Conservation (phyloP, 2,113 vertebrate genomes). For the Hydrolagus affinis region DNA sequence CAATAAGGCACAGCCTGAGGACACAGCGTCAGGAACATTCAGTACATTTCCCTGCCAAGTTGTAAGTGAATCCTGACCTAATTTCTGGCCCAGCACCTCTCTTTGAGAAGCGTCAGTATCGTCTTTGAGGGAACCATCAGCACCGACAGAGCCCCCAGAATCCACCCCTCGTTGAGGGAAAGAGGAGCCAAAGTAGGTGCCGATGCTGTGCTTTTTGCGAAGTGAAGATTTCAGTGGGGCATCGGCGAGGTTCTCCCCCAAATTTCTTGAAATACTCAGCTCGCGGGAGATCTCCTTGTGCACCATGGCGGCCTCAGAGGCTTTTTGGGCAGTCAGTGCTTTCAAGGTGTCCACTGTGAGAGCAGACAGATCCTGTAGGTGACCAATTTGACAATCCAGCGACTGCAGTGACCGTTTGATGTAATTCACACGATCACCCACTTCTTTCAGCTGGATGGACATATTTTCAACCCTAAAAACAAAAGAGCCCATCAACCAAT, state of each 20-base stretch:
- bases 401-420: constrained; percentile 93
- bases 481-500: constrained; percentile 2
- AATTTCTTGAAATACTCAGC: constrained; percentile 88
- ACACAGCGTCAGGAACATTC: constrained; percentile 71
- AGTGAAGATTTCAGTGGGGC: constrained; percentile 70
- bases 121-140: constrained; percentile 48
- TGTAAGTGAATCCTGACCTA: constrained; percentile 50
- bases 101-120: constrained; percentile 51
- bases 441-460: constrained; percentile 93
- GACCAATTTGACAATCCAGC: constrained; percentile 93
- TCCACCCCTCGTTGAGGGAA: constrained; percentile 66
- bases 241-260: constrained; percentile 78
- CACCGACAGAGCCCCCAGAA: constrained; percentile 74
- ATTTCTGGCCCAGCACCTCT: constrained; percentile 49
- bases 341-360: constrained; percentile 97
- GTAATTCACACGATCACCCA: constrained; percentile 93
- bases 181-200: constrained; percentile 67
- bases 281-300: constrained; percentile 94
- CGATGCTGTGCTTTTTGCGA: constrained; percentile 78
- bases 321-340: constrained; percentile 90
- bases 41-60: constrained; percentile 63
- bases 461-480: constrained; percentile 82
- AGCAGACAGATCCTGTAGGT: constrained; percentile 93
- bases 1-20: constrained; percentile 70
- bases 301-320: constrained; percentile 92